phyloP scores from a whole-genome alignment of 2,113 vertebrate species.

The Willisornis vidua region DNA sequence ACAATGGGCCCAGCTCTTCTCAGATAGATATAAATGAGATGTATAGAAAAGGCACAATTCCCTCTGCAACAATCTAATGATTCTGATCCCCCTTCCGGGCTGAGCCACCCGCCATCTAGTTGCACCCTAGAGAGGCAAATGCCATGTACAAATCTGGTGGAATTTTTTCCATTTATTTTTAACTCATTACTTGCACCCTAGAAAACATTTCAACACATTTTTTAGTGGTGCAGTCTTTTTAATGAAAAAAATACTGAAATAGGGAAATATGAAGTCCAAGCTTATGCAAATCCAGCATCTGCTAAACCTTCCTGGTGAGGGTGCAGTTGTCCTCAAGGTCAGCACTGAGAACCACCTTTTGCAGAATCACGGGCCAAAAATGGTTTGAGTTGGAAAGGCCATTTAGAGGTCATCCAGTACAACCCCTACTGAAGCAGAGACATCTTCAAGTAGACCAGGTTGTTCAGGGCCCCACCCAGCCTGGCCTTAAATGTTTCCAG shows the following conservation, averaged over 20 bases:
- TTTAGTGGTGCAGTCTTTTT: background rate
- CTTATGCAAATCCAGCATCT: background rate
- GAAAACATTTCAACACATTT: background rate
- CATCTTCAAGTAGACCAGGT: background rate
- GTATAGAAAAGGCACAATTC: background rate
- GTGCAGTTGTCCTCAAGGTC: background rate
- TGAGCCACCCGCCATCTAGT: background rate
- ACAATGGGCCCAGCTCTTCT: conserved; percentile 27
- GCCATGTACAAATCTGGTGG: background rate
- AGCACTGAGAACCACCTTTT: background rate
- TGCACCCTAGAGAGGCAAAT: background rate
- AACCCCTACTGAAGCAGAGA: background rate
- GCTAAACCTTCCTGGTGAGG: background rate
- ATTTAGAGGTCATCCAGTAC: background rate
- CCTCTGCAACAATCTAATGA: background rate
- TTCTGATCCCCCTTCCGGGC: background rate
- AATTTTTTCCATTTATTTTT: background rate
- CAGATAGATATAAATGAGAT: conserved; percentile 31
- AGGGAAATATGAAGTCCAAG: background rate
- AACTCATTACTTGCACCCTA: background rate
- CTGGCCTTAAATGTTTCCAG: background rate
- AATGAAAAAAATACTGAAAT: background rate
- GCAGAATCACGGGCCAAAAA: no score
- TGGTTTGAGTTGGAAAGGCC: background rate
- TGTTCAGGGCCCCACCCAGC: background rate